These are phyloP conservation scores for Scomberomorus guttatus DNA, from an alignment of 2,797 vertebrate species.

Conservation along the genomic window DNA sequence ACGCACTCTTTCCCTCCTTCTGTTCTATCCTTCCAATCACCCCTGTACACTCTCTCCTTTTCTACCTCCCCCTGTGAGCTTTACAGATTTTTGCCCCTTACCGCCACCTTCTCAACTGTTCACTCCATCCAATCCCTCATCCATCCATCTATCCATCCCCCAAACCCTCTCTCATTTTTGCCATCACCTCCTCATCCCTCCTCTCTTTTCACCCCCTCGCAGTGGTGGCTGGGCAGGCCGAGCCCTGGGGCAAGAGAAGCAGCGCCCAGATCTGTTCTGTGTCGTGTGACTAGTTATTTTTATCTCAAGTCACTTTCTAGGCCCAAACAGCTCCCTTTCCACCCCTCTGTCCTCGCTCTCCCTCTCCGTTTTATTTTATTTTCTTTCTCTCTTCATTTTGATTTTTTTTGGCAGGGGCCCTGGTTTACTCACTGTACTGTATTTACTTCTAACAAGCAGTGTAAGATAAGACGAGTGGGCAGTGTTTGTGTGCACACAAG, in stretches of 20 bases:
- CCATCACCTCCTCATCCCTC: slow-evolving; percentile 49
- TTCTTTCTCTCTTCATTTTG: slow-evolving; percentile 45
- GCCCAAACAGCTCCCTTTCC: slow-evolving; percentile 81
- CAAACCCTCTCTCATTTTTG: slow-evolving; percentile 45
- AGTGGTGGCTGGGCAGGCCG: slow-evolving; percentile 74
- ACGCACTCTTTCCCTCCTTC: slow-evolving; percentile 13
- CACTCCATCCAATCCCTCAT: slow-evolving; percentile 24
- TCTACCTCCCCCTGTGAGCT: slow-evolving; percentile 80
- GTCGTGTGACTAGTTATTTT: slow-evolving; percentile 92
- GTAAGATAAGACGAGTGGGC: slow-evolving; percentile 71
- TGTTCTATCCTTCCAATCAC: slow-evolving; percentile 1
- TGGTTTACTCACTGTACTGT: slow-evolving; percentile 65
- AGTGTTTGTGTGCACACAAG: slow-evolving; percentile 50
- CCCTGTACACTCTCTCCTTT: slow-evolving; percentile 47
- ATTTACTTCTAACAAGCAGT: slow-evolving; percentile 66
- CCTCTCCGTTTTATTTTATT: slow-evolving; percentile 50
- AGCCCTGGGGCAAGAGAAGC: slow-evolving; percentile 84
- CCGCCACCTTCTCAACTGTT: slow-evolving; percentile 42
- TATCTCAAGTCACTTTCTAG: slow-evolving; percentile 89
- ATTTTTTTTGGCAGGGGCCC: slow-evolving; percentile 63
- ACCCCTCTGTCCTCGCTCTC: slow-evolving; percentile 46
- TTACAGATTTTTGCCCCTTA: slow-evolving; percentile 56
- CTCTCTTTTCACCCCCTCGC: slow-evolving; percentile 29
- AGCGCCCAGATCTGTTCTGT: slow-evolving; percentile 88
- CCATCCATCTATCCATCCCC: slow-evolving; percentile 41